Base-by-base conservation (phyloP, 2,888 invertebrate species). In the Eristalis pertinax region DNA sequence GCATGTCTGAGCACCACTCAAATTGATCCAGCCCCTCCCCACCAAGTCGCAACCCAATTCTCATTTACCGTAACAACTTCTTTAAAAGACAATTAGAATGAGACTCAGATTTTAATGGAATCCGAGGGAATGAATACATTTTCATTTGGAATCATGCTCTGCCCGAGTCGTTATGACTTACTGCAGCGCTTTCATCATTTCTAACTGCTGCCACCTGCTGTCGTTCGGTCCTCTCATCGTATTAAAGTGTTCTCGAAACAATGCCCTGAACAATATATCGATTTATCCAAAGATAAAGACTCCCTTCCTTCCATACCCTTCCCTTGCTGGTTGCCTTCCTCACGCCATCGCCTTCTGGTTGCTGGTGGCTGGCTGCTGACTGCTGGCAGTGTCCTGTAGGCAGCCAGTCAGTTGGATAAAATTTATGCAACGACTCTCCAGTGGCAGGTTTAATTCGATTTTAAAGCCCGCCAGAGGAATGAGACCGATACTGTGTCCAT, bases 381-480 rank as follows among this genome's bases (percentile, higher is more conserved):
- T 22, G 32, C 62, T 56, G 63, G 35, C 69, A 69, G 32, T 60
- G 62, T 68, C 70, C 38, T 13, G 26, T 67, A 73, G 72, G 35
- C 76, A 76, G 76, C 68, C 77, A 82, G 78, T 75, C 75, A 70
- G 62, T 63, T 77, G 82, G 74, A 82, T 74, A 78, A 29, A 82
- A 82, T 78, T 78, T 77, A 67, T 68, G 63, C 74, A 74, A 63
- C 80, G 68, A 69, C 68, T 50, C 50, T 50, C 63, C 63, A 56
- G 56, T 64, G 79, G 24, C 64, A 56, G 32, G 81, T 85, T 79
- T 86, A 86, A 86, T 86, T 86, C 63, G 74, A 86, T 86, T 86
- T 86, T 82, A 19, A 78, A 78, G 70, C 67, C 58, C 19, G n/a
- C 74, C 67, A 62, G 58, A 78, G 50, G 65, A 79, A 60, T 78